These are phyloP conservation scores for Cenopis cana DNA, from an alignment of 2,888 invertebrate species.

Conservation along the genomic window DNA sequence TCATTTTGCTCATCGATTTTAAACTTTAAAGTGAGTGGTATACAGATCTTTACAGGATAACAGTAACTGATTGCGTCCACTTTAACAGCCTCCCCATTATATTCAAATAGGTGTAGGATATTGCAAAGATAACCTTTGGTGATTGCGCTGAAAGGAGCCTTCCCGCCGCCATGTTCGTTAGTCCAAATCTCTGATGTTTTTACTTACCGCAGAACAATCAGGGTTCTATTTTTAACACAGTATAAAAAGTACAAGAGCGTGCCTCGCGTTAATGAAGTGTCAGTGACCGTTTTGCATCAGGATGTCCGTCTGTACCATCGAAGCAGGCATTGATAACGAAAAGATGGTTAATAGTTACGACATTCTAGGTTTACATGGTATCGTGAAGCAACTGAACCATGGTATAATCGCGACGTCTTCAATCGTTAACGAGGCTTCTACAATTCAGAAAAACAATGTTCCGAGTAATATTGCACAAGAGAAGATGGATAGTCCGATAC, in stretches of 20 bases:
- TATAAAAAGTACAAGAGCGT: constrained; percentile 34
- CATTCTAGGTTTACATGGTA: too few relatives aligned
- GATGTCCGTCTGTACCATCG: background rate
- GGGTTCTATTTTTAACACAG: constrained; percentile 10
- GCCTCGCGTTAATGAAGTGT: constrained; percentile 30
- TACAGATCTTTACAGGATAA: background rate
- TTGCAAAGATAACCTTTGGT: constrained; percentile 16
- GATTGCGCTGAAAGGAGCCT: constrained; percentile 12
- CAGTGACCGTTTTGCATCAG: constrained; percentile 35
- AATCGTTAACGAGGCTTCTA: background rate
- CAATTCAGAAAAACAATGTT: constrained; percentile 13
- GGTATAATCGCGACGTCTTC: constrained; percentile 23
- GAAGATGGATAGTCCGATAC: constrained; percentile 3
- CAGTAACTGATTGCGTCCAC: background rate
- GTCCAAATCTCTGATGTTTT: background rate
- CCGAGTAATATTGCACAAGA: constrained; percentile 18
- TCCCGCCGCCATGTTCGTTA: background rate
- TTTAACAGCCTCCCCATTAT: constrained; percentile 19
- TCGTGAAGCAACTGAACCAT: constrained; percentile 29
- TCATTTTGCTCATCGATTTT: background rate
- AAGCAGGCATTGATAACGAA: too few relatives aligned
- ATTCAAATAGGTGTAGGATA: constrained; percentile 15
- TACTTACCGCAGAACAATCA: background rate
- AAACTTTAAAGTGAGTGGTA: background rate
- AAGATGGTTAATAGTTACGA: too few relatives aligned